Conservation (phyloP, 2,113 vertebrate genomes). For the Hassar affinis region DNA sequence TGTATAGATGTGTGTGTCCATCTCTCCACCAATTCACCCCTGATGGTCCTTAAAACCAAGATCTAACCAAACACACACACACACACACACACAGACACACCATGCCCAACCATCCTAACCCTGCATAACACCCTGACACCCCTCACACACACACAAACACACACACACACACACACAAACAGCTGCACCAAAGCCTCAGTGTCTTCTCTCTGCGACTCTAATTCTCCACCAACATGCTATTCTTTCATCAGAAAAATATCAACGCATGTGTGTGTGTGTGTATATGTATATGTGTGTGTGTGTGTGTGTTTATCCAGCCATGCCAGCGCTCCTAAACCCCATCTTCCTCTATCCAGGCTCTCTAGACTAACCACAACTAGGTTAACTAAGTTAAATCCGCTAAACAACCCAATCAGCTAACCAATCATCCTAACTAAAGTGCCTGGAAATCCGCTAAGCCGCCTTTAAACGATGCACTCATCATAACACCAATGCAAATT, state of each 20-base stretch:
- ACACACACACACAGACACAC: no score
- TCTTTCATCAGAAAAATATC: no score
- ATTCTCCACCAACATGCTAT: background rate
- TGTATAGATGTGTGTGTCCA: background rate
- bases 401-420: background rate
- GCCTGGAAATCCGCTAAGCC: background rate
- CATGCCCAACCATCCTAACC: background rate
- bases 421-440: background rate
- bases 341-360: background rate
- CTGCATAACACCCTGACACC: background rate
- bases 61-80: no score
- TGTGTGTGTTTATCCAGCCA: background rate
- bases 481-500: background rate
- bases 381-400: background rate
- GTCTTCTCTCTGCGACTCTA: conserved; percentile 24
- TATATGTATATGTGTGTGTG: background rate
- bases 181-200: conserved; percentile 13
- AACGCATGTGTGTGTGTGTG: no score
- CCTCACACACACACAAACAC: no score
- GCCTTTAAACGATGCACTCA: background rate
- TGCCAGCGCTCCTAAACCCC: background rate
- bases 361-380: background rate
- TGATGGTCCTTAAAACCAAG: no score
- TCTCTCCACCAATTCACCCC: no score
- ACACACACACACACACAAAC: conserved; percentile 3